phyloP scores from a whole-genome alignment of 2,888 invertebrate species.

The Pegoplata infirma region DNA sequence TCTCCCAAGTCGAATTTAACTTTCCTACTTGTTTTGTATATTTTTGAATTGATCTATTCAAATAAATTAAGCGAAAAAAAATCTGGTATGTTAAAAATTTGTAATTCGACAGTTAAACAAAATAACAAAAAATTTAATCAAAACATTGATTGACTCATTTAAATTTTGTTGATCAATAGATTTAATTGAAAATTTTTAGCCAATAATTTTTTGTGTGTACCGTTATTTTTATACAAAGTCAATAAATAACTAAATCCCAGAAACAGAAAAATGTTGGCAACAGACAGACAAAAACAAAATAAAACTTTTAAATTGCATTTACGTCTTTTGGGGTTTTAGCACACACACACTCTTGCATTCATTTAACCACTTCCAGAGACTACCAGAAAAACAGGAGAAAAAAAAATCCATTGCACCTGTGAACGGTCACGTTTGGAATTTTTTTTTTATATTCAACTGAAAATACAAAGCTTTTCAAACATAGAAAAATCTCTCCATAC shows the following conservation, averaged over 20 bases:
- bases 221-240: not conserved
- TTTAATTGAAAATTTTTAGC: no score
- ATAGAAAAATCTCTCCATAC: conserved; percentile 62
- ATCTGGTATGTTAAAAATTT: no score
- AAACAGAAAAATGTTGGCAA: not conserved
- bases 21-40: no score
- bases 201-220: no score
- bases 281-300: conserved; percentile 1
- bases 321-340: conserved; percentile 24
- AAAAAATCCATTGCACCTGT: conserved; percentile 54
- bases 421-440: conserved; percentile 59
- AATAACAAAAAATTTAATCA: no score
- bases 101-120: no score
- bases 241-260: not conserved
- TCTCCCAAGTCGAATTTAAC: no score
- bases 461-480: conserved; percentile 37
- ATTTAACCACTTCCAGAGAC: conserved; percentile 1
- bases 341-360: conserved; percentile 7
- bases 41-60: no score
- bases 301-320: conserved; percentile 34
- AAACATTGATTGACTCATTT: no score
- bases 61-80: no score
- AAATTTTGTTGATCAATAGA: no score
- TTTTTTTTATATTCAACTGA: conserved; percentile 27
- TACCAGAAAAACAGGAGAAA: conserved; percentile 21